phyloP scores from a whole-genome alignment of 1,140 invertebrate species.

The Drosophila pachea region DNA sequence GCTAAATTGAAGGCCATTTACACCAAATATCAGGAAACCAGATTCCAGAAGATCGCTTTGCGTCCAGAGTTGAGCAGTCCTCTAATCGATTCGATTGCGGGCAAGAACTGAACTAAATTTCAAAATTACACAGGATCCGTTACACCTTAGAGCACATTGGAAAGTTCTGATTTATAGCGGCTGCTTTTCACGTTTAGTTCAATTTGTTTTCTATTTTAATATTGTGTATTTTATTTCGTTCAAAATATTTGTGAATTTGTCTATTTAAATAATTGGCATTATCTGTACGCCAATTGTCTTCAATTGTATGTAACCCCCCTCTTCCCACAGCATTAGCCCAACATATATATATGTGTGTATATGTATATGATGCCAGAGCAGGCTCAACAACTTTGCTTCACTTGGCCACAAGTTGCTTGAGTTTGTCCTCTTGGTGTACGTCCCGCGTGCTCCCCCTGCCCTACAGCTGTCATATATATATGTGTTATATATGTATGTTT shows the following conservation, averaged over 20 bases:
- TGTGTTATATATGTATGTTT: slow-evolving; percentile 15
- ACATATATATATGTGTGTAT: background rate
- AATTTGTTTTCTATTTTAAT: slow-evolving; percentile 72
- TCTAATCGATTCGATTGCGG: slow-evolving; percentile 71
- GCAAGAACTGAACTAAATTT: slow-evolving; percentile 38
- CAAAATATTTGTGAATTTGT: slow-evolving; percentile 15
- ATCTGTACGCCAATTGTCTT: slow-evolving; percentile 19
- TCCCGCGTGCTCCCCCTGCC: background rate
- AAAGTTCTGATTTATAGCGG: slow-evolving; percentile 2
- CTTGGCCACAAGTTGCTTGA: slow-evolving; percentile 4
- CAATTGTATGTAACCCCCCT: slow-evolving; percentile 3
- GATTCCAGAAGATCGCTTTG: slow-evolving; percentile 82
- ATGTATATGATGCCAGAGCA: background rate
- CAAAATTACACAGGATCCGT: background rate
- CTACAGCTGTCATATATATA: slow-evolving; percentile 27
- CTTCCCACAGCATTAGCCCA: background rate
- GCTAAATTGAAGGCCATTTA: slow-evolving; percentile 83
- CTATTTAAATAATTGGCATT: slow-evolving; percentile 27
- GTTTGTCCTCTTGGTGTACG: background rate
- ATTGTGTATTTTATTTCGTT: slow-evolving; percentile 58
- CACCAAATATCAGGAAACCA: slow-evolving; percentile 82
- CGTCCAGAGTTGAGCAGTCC: slow-evolving; percentile 81
- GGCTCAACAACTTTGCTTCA: background rate
- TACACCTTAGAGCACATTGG: background rate
- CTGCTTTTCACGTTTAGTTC: slow-evolving; percentile 56